Base-by-base conservation (phyloP, 1,140 invertebrate genomes). In the Tetranychus cinnabarinus region DNA sequence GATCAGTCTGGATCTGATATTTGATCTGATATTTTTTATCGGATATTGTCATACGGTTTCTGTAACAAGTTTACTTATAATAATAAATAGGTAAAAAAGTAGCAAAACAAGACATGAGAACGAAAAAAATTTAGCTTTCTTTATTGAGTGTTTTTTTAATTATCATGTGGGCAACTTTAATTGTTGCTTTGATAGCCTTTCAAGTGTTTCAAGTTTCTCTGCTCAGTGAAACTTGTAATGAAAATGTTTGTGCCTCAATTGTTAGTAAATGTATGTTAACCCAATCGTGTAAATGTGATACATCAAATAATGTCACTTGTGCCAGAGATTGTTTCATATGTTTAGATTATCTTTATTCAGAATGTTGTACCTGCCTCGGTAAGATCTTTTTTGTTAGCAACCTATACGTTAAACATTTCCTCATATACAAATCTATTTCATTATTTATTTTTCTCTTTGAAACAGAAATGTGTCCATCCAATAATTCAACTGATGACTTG, bases 351-450 rank as follows among this genome's bases (percentile, higher is more conserved):
- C 74, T 92, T 7, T 95, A 89, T 70, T 82, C 81, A 64, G 88
- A 95, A 72, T 95, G 91, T 72, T 96, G 91, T 70, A 89, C 86
- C 52, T 96, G 90, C 78, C 85, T 95, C 66, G 87, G 86, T 89
- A 74, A 80, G 82, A 69, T 31, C 36, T 34, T 45, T 34, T 47
- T 50, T 8, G 23, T 13, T 54, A 34, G 37, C 6, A 35, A 31
- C 58, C n/a, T 55, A 33, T 31, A 48, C 59, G n/a, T 56, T 45
- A n/a, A 36, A 56, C 55, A 46, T 60, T 59, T 12, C 61, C 31
- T 23, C 23, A 23, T 23, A 23, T 23, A 23, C 23, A 23, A 23
- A 23, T 23, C 23, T 23, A n/a, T 50, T 33, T 23, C 5, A 33
- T n/a, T 52, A 5, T 52, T 7, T 33, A 6, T 6, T 33, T 52